Evolutionary conservation across 2,888 invertebrate species (phyloP), one percentile per base, ranked within the genome.

Genomic region (Xestia rhomboidea): DNA sequence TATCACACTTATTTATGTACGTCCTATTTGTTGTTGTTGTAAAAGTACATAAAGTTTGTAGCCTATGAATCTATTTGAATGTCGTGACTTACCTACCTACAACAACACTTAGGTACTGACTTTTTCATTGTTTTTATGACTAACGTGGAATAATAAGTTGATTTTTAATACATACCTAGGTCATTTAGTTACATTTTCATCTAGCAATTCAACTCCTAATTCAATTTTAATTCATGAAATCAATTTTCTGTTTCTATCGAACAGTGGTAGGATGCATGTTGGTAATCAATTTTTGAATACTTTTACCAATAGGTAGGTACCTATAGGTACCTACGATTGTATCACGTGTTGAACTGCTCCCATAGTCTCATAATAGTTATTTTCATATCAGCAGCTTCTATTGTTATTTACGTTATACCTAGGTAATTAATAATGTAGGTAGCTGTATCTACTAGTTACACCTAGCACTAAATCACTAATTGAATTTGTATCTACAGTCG

Each of bases 151-250:
- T 24, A 71, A 38, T 1, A 69, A 51, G 15, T 46, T 66, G 27
- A 57, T 41, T 30, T 68, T 15, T 60, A 54, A 49, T 24, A 44
- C 15, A 11, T 44, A 30, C 10, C 11, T 54, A 24, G 11, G n/a
- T n/a, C n/a, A 54, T 54, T 54, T 54, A 54, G n/a, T n/a, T n/a
- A n/a, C 1, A 54, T 54, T n/a, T n/a, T 54, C 54, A 54, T 54
- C 54, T 49, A 54, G 34, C 30, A 79, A 66, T 54, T 44, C 13
- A 34, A 63, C 1, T 15, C 8, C 10, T 41, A 15, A 71, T 63
- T 38, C 21, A 68, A 71, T 81, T 71, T 63, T n/a, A 60, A 34
- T 44, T 68, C 49, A 30, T 64, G 27, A 71, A 75, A 80, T 68
- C 21, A 46, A 51, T 80, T 60, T 68, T 64, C 44, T 54, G 21